Conservation (phyloP, 2,113 vertebrate genomes). For the Rynchops niger region DNA sequence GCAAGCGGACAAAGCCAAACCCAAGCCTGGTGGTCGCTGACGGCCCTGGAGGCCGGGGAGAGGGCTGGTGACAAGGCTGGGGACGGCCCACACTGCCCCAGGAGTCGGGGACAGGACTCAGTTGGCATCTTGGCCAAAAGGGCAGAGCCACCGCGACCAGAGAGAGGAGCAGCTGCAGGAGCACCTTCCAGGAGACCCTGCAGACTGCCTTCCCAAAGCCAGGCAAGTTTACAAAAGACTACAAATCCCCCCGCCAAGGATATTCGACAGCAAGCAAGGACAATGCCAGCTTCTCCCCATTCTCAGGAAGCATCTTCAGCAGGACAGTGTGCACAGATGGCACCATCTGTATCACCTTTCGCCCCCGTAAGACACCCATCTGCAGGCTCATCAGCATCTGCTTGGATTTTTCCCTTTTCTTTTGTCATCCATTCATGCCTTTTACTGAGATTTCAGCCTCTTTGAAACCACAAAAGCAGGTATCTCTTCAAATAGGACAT, state of each 20-base stretch:
- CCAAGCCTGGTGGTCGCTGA: not conserved
- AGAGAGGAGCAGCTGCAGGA: not conserved
- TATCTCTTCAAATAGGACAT: not conserved
- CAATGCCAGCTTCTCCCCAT: not conserved
- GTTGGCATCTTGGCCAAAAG: accelerated
- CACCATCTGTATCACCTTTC: not conserved
- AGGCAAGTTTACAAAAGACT: not conserved
- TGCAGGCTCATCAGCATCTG: not conserved
- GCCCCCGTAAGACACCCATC: not conserved
- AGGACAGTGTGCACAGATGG: not conserved
- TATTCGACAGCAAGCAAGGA: not conserved
- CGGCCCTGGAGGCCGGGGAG: not conserved
- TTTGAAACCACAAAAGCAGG: not conserved
- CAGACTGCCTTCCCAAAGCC: not conserved
- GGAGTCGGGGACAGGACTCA: accelerated
- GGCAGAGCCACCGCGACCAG: accelerated
- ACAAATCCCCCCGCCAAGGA: not conserved
- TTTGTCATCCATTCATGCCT: not conserved
- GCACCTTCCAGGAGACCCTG: not conserved
- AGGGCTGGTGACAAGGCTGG: too few relatives aligned
- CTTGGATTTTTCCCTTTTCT: not conserved
- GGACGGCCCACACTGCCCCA: not conserved
- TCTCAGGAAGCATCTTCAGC: not conserved
- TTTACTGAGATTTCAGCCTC: not conserved
- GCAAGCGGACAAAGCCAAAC: not conserved